These are phyloP conservation scores for Cryptoprocta ferox DNA, from an alignment of 2,797 vertebrate species.

Conservation along the genomic window DNA sequence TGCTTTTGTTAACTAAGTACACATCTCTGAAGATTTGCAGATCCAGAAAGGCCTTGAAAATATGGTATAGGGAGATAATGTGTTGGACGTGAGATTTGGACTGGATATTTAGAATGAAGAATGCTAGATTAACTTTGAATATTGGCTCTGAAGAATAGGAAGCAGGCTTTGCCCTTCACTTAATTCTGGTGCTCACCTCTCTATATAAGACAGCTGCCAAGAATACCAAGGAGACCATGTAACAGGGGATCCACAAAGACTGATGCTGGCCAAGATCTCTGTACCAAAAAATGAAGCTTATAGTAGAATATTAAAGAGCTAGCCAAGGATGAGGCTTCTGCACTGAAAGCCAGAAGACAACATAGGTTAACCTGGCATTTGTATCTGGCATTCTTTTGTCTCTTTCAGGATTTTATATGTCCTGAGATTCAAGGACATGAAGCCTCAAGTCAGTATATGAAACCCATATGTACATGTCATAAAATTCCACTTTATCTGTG, in stretches of 20 bases:
- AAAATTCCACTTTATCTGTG: neutral
- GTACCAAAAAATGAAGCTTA: conserved; percentile 16
- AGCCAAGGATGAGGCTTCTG: neutral
- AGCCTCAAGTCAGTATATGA: neutral
- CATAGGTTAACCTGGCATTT: neutral
- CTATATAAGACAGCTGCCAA: neutral
- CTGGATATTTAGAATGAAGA: neutral
- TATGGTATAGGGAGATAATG: neutral
- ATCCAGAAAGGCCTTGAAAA: neutral
- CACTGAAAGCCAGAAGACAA: neutral
- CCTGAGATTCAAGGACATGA: neutral
- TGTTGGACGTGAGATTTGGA: neutral
- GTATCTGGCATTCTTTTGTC: neutral
- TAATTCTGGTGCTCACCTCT: neutral
- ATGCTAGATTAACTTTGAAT: neutral
- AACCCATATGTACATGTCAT: neutral
- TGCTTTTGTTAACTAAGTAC: conserved; percentile 14
- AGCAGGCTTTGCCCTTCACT: neutral
- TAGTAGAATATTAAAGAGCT: conserved; percentile 1
- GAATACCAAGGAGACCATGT: neutral
- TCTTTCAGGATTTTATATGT: neutral
- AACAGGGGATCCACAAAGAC: neutral
- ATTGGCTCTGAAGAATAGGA: neutral
- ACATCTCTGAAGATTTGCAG: neutral
- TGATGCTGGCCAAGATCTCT: neutral